Conservation (phyloP, 2,888 invertebrate genomes). For the Agrochola circellaris region DNA sequence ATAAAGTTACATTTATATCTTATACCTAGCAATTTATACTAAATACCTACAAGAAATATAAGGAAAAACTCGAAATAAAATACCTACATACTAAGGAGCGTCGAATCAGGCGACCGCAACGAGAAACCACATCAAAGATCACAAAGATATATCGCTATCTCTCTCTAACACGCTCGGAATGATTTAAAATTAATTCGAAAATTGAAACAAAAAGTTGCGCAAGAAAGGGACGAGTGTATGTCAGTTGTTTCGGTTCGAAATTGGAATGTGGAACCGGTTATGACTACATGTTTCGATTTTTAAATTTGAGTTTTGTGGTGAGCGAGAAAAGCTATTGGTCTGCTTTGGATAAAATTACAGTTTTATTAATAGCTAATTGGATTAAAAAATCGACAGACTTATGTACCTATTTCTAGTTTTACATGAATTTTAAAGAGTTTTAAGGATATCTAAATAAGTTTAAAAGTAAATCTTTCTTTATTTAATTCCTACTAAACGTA, state of each 20-base stretch:
- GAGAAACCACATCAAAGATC: conserved; percentile 26
- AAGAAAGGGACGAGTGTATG: conserved; percentile 66
- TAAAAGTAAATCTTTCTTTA: background rate
- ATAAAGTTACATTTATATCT: conserved; percentile 24
- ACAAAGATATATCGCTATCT: conserved; percentile 51
- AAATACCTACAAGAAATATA: conserved; percentile 38
- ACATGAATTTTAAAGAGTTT: background rate
- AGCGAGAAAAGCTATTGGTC: background rate
- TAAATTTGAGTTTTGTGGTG: conserved; percentile 31
- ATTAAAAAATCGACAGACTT: background rate
- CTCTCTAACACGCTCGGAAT: conserved; percentile 52
- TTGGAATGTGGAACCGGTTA: conserved; percentile 71
- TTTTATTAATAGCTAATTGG: background rate
- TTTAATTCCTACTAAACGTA: no score
- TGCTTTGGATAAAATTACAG: background rate
- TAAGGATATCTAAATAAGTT: background rate
- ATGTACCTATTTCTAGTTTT: background rate
- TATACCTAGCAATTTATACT: conserved; percentile 29
- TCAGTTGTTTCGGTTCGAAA: conserved; percentile 67
- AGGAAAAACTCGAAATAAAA: conserved; percentile 54
- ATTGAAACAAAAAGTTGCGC: conserved; percentile 72
- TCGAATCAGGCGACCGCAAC: conserved; percentile 57
- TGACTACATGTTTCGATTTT: conserved; percentile 47
- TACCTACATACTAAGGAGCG: conserved; percentile 27
- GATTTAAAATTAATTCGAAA: conserved; percentile 72